Evolutionary conservation across 2,888 invertebrate species (phyloP).

Genomic region (Andrena flavipes): DNA sequence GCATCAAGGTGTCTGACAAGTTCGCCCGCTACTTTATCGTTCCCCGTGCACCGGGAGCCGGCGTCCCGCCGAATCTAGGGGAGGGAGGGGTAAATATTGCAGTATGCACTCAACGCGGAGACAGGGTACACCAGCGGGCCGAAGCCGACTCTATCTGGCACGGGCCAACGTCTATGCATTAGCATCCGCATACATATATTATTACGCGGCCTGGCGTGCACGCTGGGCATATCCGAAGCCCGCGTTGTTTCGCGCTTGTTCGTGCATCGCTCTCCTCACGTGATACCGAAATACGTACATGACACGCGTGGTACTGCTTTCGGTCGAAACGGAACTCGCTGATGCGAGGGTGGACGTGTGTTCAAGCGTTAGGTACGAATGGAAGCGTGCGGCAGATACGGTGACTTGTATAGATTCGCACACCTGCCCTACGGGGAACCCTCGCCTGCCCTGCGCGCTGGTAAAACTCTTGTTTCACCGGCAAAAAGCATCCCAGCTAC

Average conservation of each 20-base stretch:
- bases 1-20: slow-evolving; percentile 64
- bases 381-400: slow-evolving; percentile 12
- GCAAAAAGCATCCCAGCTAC: too few relatives aligned
- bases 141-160: slow-evolving; percentile 54
- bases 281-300: slow-evolving; percentile 66
- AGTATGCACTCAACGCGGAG: slow-evolving; percentile 81
- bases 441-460: neutral
- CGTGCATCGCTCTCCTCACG: slow-evolving; percentile 66
- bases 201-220: slow-evolving; percentile 76
- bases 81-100: slow-evolving; percentile 81
- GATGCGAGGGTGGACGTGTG: slow-evolving; percentile 33
- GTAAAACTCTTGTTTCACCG: neutral
- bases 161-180: slow-evolving; percentile 78
- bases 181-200: slow-evolving; percentile 82
- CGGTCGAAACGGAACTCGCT: slow-evolving; percentile 38
- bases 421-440: too few relatives aligned
- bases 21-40: slow-evolving; percentile 57
- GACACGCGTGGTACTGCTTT: slow-evolving; percentile 66
- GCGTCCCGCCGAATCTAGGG: slow-evolving; percentile 46
- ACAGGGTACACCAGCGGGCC: slow-evolving; percentile 73
- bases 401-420: neutral
- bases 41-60: slow-evolving; percentile 24
- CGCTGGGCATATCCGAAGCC: slow-evolving; percentile 67
- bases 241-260: slow-evolving; percentile 62
- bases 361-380: neutral